Evolutionary conservation across 1,140 invertebrate genomes (phyloP).

Genomic region (Pentalonia nigronervosa): DNA sequence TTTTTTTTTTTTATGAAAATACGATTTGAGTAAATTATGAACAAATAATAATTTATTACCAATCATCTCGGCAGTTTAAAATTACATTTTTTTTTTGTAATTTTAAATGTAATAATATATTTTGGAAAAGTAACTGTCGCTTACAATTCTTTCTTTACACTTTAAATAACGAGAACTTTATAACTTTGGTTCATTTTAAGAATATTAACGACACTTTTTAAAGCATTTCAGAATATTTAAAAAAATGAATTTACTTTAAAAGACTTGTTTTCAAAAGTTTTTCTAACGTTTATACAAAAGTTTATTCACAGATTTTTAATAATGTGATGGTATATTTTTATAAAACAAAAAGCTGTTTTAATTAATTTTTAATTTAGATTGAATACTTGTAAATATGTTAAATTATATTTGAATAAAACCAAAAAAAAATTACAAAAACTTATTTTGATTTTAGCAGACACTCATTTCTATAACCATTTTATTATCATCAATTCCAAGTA

Average conservation of each 20-base stretch:
- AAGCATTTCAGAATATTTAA: constrained; percentile 48
- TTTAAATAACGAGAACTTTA: constrained; percentile 48
- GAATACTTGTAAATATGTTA: background rate
- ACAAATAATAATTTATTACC: background rate
- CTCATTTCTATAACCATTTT: background rate
- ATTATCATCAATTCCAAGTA: background rate
- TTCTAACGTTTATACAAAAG: background rate
- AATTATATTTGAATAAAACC: background rate
- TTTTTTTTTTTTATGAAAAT: background rate
- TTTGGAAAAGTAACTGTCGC: constrained; percentile 3
- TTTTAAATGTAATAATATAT: constrained; percentile 10
- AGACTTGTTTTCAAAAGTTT: constrained; percentile 35
- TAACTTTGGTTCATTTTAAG: constrained; percentile 45
- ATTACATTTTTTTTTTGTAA: background rate
- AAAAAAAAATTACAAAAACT: background rate
- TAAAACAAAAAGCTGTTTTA: constrained; percentile 22
- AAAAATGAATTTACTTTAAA: background rate
- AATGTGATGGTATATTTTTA: background rate
- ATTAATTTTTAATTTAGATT: constrained; percentile 16
- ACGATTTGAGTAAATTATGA: constrained; percentile 15
- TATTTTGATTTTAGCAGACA: background rate
- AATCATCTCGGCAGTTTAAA: background rate
- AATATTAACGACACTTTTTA: constrained; percentile 44
- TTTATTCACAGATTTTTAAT: constrained; percentile 27
- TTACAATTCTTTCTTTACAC: background rate